Evolutionary conservation across 2,888 invertebrate species (phyloP).

Genomic region (Achlya flavicornis): DNA sequence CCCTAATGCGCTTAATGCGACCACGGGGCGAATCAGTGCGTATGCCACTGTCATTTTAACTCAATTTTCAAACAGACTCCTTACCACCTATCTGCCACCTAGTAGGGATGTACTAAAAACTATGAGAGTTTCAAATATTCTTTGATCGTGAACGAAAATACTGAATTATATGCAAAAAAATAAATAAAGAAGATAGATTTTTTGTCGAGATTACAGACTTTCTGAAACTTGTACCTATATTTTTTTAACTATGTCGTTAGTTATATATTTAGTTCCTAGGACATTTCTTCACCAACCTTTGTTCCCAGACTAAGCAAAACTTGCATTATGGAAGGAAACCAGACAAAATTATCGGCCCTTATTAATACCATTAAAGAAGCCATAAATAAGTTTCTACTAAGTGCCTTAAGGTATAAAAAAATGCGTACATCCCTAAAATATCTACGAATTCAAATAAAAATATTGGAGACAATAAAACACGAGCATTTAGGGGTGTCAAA

Average conservation of each 20-base stretch:
- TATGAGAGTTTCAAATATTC: too few species aligned
- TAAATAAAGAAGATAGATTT: too few species aligned
- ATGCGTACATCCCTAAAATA: background rate
- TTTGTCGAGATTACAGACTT: too few species aligned
- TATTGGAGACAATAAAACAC: constrained; percentile 76
- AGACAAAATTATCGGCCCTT: too few species aligned
- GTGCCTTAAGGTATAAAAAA: background rate
- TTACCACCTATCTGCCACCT: constrained; percentile 31
- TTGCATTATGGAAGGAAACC: too few species aligned
- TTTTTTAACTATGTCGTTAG: too few species aligned
- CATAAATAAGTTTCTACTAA: too few species aligned
- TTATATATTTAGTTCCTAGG: too few species aligned
- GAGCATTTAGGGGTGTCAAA: constrained; percentile 72
- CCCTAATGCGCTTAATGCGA: constrained; percentile 81
- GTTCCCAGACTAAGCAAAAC: background rate
- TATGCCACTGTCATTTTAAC: constrained; percentile 83
- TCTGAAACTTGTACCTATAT: too few species aligned
- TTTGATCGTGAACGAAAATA: too few species aligned
- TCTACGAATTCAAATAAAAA: constrained; percentile 68
- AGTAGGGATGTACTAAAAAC: constrained; percentile 23
- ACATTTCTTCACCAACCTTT: background rate
- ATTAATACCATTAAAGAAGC: too few species aligned
- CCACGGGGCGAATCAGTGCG: constrained; percentile 82
- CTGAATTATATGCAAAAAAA: too few species aligned
- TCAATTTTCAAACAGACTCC: constrained; percentile 74